Evolutionary conservation across 2,888 invertebrate species (phyloP).

Genomic region (Macrosiphum euphorbiae): DNA sequence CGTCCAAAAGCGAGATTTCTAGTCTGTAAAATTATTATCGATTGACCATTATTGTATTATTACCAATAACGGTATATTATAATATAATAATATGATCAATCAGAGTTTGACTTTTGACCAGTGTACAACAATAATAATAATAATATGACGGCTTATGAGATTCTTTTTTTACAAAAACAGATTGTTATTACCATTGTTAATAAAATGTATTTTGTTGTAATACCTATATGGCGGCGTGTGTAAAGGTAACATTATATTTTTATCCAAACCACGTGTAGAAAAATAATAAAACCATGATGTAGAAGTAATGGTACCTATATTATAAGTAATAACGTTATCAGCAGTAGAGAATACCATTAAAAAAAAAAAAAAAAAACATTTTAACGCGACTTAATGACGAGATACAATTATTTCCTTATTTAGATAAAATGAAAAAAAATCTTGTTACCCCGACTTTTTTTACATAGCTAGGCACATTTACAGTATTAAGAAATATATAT

Average conservation of each 20-base stretch:
- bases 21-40: slow-evolving; percentile 35
- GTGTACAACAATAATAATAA: not conserved
- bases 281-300: not conserved
- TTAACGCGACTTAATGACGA: slow-evolving; percentile 23
- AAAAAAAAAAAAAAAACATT: not conserved
- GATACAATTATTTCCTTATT: slow-evolving; percentile 35
- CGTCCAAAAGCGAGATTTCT: not conserved
- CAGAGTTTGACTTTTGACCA: slow-evolving; percentile 10
- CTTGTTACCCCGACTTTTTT: not conserved
- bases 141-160: not conserved
- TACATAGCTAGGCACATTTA: not conserved
- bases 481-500: not conserved
- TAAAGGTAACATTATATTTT: not conserved
- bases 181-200: not conserved
- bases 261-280: not conserved
- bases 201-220: not conserved
- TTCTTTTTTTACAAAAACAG: not conserved
- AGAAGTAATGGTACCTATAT: not conserved
- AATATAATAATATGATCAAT: not conserved
- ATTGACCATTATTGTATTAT: not conserved
- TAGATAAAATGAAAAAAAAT: slow-evolving; percentile 15
- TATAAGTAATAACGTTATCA: not conserved
- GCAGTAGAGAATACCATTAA: not conserved
- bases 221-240: not conserved
- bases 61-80: not conserved